Conservation (phyloP, 2,113 vertebrate species). For the Pedionomus torquatus region DNA sequence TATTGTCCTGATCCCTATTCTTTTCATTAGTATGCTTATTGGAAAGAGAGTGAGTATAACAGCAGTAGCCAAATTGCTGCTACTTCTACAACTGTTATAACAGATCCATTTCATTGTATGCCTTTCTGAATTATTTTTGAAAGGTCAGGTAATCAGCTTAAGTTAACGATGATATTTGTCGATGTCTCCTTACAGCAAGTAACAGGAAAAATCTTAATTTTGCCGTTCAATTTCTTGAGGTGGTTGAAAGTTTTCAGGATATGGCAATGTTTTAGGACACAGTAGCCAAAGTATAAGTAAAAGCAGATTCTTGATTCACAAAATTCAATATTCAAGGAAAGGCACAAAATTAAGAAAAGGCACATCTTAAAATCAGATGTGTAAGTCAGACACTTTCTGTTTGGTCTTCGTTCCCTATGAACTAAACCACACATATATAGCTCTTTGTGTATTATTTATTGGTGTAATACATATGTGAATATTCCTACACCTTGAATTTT, state of each 20-base stretch:
- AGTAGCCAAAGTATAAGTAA: background rate
- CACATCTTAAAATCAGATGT: background rate
- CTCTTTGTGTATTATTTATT: background rate
- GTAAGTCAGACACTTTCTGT: background rate
- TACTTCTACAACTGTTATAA: background rate
- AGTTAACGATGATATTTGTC: background rate
- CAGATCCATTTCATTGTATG: background rate
- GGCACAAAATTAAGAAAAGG: background rate
- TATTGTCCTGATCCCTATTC: background rate
- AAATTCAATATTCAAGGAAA: background rate
- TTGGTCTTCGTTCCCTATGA: background rate
- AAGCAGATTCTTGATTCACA: background rate
- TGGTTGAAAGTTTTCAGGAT: background rate
- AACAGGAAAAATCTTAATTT: background rate
- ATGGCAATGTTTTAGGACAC: background rate
- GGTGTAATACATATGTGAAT: background rate
- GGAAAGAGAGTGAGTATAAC: background rate
- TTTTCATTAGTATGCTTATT: background rate
- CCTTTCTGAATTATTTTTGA: background rate
- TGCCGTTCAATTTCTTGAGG: background rate
- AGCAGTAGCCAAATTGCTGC: background rate
- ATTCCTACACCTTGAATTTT: background rate
- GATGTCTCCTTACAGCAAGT: background rate
- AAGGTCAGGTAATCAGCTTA: background rate
- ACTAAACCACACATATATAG: background rate